phyloP scores from a whole-genome alignment of 2,113 vertebrate species.

The Gobiocypris rarus region DNA sequence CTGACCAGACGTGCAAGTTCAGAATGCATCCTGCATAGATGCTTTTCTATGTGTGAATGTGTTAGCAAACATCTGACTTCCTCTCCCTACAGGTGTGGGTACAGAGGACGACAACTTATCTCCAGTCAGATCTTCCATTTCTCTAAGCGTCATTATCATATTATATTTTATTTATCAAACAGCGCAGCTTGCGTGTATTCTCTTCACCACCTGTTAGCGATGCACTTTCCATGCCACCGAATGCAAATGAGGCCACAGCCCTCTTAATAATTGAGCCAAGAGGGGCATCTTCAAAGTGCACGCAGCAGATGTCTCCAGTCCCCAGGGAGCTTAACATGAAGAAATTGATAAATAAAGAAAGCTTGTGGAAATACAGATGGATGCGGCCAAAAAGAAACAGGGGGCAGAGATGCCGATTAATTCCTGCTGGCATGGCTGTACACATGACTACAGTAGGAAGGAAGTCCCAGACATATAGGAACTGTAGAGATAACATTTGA shows the following conservation, averaged over 20 bases:
- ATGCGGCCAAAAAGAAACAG: constrained; percentile 56
- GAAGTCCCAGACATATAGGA: constrained; percentile 35
- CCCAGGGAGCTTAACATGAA: constrained; percentile 73
- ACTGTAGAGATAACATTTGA: constrained; percentile 26
- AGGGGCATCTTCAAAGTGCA: constrained; percentile 74
- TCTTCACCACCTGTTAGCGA: constrained; percentile 74
- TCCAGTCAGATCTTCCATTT: constrained; percentile 52
- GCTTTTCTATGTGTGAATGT: background rate
- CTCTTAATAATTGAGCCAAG: constrained; percentile 71
- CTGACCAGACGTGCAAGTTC: background rate
- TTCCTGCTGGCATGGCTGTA: constrained; percentile 54
- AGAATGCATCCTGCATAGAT: background rate
- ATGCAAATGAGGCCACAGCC: constrained; percentile 73
- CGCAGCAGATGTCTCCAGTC: constrained; percentile 75
- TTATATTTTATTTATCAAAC: constrained; percentile 78
- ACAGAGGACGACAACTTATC: background rate
- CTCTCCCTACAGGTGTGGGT: constrained; percentile 2
- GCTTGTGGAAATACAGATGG: constrained; percentile 66
- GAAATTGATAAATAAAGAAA: constrained; percentile 79
- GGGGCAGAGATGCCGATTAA: constrained; percentile 45
- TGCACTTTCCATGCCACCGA: constrained; percentile 68
- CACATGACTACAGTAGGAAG: constrained; percentile 39
- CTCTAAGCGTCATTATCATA: constrained; percentile 70
- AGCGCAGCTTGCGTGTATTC: constrained; percentile 59
- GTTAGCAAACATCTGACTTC: constrained; percentile 17